phyloP scores from a whole-genome alignment of 2,797 vertebrate genomes.

The Phoeniculus purpureus region DNA sequence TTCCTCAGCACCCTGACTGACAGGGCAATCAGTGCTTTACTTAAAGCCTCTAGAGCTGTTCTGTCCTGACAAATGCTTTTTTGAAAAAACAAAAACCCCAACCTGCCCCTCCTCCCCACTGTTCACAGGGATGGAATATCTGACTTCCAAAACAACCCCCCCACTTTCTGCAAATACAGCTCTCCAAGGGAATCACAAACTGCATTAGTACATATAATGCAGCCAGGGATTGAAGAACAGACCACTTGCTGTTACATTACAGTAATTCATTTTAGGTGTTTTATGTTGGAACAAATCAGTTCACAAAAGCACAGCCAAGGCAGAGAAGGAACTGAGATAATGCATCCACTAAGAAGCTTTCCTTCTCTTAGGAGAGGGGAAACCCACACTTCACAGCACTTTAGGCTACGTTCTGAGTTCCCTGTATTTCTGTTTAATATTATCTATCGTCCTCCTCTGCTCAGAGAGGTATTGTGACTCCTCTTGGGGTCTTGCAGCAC shows the following conservation, averaged over 20 bases:
- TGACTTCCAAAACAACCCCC: background rate
- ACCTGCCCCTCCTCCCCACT: background rate
- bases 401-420: background rate
- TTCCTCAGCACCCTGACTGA: conserved; percentile 88
- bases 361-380: background rate
- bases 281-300: background rate
- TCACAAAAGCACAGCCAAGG: background rate
- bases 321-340: background rate
- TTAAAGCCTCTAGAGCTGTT: conserved; percentile 75
- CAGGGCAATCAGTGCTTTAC: conserved; percentile 92
- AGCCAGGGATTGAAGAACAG: background rate
- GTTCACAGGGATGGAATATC: background rate
- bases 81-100: background rate
- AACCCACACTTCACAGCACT: background rate
- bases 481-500: background rate
- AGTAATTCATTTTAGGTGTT: background rate
- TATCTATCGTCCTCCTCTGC: background rate
- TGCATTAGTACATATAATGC: background rate
- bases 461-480: background rate
- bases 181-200: background rate
- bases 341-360: background rate
- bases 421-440: background rate
- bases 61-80: conserved; percentile 5
- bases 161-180: background rate
- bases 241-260: background rate